Evolutionary conservation across 2,888 invertebrate genomes (phyloP), one percentile per base, ranked within the genome.

Genomic region (Vanessa cardui): DNA sequence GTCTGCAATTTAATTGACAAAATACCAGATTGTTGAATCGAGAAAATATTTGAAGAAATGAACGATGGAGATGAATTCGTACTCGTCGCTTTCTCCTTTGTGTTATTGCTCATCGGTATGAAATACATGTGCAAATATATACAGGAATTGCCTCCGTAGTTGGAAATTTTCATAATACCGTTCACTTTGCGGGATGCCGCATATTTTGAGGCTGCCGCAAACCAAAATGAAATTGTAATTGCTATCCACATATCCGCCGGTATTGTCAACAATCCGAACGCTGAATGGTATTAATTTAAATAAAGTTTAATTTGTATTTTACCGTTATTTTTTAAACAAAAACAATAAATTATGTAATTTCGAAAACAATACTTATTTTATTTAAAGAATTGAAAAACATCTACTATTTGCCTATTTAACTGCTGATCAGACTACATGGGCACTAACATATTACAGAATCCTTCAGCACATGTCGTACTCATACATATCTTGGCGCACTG

Each of bases 41-140:
- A 26, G 15, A 39, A 46, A 58, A 12, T 12, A 52, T 21, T 21
- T 33, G n/a, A 31, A 56, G 9, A 8, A 18, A 9, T 18, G 18
- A 31, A 62, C 2, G 78, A 83, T 60, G 0, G 76, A 0, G 50
- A 49, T 0, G 71, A 77, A 61, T 7, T 78, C 0, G 58, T 84
- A 6, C 20, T 80, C 0, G 31, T 80, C 0, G 74, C 26, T 18
- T 82, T 84, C 33, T 76, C 83, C 3, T 86, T 85, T 60, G 52
- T 83, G 4, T 56, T 86, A 49, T 85, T 83, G 85, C 62, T 85
- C 0, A 74, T 86, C 1, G 74, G 78, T 0, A 78, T 86, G 79
- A 62, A 78, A 49, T 82, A 70, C 64, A 78, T 86, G 73, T 77
- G 80, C 39, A 81, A 83, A 66, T 84, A 85, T 63, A n/a, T 86